Evolutionary conservation across 2,888 invertebrate genomes (phyloP), one percentile per base, ranked within the genome.

Genomic region (Coremacera marginata): DNA sequence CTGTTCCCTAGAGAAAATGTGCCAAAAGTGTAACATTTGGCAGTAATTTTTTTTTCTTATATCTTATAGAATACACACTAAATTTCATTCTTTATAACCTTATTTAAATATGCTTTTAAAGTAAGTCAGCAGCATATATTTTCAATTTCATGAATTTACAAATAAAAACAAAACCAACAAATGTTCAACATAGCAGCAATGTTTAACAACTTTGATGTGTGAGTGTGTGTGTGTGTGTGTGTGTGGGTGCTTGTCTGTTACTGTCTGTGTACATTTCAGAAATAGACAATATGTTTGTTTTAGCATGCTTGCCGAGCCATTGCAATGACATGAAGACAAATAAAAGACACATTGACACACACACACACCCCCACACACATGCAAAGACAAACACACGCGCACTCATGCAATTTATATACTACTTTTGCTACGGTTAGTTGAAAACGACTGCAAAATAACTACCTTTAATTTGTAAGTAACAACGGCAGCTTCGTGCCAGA

Each of bases 401-500:
- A n/a, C 63, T 19, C 63, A 65, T 65, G n/a, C 34, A 34, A 34
- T 65, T 65, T 19, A 19, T 27, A n/a, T 34, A 19, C n/a, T 65
- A 19, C n/a, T 19, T 25, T 22, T 19, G 68, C 37, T 60, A 44
- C 22, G 31, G 25, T 22, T 49, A 49, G 25, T 22, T 49, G 25
- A 74, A 67, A 68, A 22, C 68, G 22, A 68, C 51, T 68, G 51
- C 68, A 68, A 74, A 57, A 67, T 51, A 44, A 31, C 37, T 34
- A 55, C 65, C 65, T 74, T 55, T 74, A 62, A 74, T 74, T 65
- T 74, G 74, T 55, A 55, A 55, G 74, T 22, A 67, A 55, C 65
- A 67, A 37, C 34, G 37, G 31, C 65, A 27, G 22, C 19, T 67
- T 31, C 44, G 44, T 44, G 44, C 44, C 44, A 44, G 44, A 44